These are phyloP conservation scores for Megaleporinus macrocephalus DNA, from an alignment of 2,113 vertebrate species.

Conservation along the genomic window DNA sequence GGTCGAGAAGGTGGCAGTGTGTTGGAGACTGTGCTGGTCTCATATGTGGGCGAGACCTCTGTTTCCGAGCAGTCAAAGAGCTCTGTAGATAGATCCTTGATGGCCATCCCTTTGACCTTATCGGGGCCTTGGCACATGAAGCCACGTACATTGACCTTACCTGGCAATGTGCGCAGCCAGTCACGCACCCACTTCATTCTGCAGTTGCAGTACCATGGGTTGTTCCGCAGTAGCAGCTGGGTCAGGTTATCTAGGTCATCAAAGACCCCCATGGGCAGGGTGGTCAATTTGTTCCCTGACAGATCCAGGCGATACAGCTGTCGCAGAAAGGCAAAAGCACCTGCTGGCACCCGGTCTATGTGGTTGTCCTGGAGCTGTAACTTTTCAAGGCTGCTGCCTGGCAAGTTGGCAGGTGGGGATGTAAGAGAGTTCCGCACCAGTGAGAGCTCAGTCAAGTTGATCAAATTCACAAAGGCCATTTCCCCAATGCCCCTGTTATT, in stretches of 20 bases:
- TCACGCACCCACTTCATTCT: constrained; percentile 98
- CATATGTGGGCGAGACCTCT: constrained; percentile 77
- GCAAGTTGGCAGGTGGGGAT: constrained; percentile 91
- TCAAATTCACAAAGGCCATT: constrained; percentile 92
- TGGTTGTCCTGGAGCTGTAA: constrained; percentile 98
- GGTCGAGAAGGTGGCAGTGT: constrained; percentile 84
- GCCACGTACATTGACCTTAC: constrained; percentile 96
- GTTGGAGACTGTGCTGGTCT: constrained; percentile 88
- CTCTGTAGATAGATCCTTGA: constrained; percentile 92
- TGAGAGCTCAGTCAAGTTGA: constrained; percentile 95
- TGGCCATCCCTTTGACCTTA: constrained; percentile 97
- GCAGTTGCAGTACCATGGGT: constrained; percentile 98
- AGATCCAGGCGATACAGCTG: constrained; percentile 96
- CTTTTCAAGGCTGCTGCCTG: constrained; percentile 90
- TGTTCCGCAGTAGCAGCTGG: constrained; percentile 95
- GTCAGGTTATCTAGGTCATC: constrained; percentile 98
- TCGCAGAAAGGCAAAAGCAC: constrained; percentile 92
- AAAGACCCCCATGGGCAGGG: constrained; percentile 94
- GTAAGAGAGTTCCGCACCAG: constrained; percentile 94
- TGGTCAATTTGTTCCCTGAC: constrained; percentile 96
- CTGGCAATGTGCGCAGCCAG: constrained; percentile 90
- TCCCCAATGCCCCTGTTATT: constrained; percentile 95
- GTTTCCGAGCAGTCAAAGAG: constrained; percentile 91
- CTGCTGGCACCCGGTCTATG: constrained; percentile 90
- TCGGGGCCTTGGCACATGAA: constrained; percentile 99